These are phyloP conservation scores for Protobothrops flavoviridis DNA, from an alignment of 2,113 vertebrate species.

Conservation along the genomic window DNA sequence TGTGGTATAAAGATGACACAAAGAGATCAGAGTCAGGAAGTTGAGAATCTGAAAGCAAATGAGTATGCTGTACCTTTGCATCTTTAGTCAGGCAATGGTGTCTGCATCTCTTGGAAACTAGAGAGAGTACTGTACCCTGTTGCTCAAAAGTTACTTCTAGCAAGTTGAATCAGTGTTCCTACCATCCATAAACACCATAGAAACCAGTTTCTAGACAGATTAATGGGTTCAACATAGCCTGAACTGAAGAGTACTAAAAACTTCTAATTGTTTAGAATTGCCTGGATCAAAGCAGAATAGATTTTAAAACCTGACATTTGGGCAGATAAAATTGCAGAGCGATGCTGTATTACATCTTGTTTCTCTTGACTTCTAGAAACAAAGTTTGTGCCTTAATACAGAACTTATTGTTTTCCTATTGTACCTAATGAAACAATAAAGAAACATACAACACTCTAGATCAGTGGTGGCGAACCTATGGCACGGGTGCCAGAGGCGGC, in stretches of 20 bases:
- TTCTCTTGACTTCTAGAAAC: background rate
- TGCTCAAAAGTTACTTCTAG: background rate
- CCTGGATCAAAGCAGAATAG: background rate
- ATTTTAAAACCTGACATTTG: background rate
- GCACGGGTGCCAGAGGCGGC: too few species aligned
- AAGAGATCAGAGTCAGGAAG: background rate
- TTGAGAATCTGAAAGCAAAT: background rate
- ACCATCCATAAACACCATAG: background rate
- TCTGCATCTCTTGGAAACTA: background rate
- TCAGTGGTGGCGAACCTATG: too few species aligned
- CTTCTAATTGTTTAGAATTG: background rate
- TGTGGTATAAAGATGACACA: accelerated
- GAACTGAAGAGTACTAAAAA: background rate
- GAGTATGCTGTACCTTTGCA: background rate
- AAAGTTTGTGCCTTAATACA: background rate
- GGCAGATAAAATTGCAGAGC: background rate
- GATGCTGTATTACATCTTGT: background rate
- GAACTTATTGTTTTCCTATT: background rate
- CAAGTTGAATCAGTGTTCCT: background rate
- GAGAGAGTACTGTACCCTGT: background rate
- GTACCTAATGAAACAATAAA: background rate
- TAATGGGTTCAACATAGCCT: background rate
- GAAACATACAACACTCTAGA: background rate
- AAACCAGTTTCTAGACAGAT: background rate
- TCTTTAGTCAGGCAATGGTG: background rate